Base-by-base conservation (phyloP, 2,888 invertebrate genomes). In the Chaitophorus viminalis region DNA sequence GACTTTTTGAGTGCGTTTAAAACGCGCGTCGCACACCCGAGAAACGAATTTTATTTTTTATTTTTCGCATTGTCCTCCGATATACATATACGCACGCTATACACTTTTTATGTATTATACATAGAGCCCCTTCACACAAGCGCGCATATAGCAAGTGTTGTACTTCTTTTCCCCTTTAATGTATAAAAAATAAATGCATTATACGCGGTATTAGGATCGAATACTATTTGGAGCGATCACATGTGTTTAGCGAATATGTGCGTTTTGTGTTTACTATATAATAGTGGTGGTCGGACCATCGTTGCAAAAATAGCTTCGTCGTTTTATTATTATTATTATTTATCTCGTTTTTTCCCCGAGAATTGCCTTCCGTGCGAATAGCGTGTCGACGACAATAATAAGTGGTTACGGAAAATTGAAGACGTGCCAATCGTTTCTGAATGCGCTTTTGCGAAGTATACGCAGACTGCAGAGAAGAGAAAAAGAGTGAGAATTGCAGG, bases 401-500 rank as follows among this genome's bases (percentile, higher is more conserved):
- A 65, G 78, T 70, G 86, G 86, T 87, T 74, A 76, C 78, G 52
- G 86, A 78, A 87, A 79, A 87, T 87, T 87, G 86, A 79, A 87
- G 86, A 79, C 86, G 86, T 87, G 86, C 79, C 79, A 79, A 87
- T 74, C 72, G 86, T 72, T 87, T 87, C 18, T 31, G 54, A 74
- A 60, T n/a, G 21, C 82, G 54, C 54, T 54, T 36, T 82, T 52
- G 31, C 60, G 9, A 68, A n/a, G 46, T 46, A 29, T 25, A 68
- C 29, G 29, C 68, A 3, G 25, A 29, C n/a, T n/a, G n/a, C 68
- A 29, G 25, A 68, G 25, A 68, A n/a, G 46, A 46, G 46, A 11
- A 14, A 60, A 60, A 18, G 60, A 60, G 60, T 36, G 36, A 52
- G 60, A 6, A 25, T 25, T n/a, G n/a, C 9, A 29, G 3, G n/a